Evolutionary conservation across 2,797 vertebrate species (phyloP), one percentile per base, ranked within the genome.

Genomic region (Sparus aurata): DNA sequence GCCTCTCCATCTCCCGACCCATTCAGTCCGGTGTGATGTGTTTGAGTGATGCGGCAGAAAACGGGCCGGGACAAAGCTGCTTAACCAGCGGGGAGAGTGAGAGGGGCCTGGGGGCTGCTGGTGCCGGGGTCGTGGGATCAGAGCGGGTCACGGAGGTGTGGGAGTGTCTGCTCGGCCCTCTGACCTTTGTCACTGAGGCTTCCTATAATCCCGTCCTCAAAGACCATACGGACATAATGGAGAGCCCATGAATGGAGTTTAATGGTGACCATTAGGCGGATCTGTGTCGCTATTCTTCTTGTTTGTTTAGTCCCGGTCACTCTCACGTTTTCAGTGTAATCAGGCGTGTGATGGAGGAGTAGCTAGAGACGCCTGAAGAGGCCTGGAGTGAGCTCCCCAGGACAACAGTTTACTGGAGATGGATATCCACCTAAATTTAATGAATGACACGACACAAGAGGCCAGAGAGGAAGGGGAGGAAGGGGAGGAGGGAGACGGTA

Each of bases 41-140:
- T 69, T 49, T 90, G 91, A 92, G 90, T 85, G 88, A 89, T 90
- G 86, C 70, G 5, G 84, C 87, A 90, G 85, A 91, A 91, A 90
- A 88, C 49, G 54, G 70, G 65, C 62, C n/a, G 1, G 83, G 90
- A 94, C 92, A 93, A 92, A 92, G 91, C 89, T 58, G 70, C 86
- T 93, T 91, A 91, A 92, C 88, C 82, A 86, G 88, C 34, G 20
- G 66, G 60, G 73, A 75, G 82, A 80, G 77, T 11, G 75, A 81
- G 83, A 53, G 68, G 85, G 79, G 68, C 76, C 74, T 47, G 49
- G 75, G 82, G 84, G 75, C 59, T 73, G 71, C 82, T 86, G 75
- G 69, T 78, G 82, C 87, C 73, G 69, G 81, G 94, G 94, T 95
- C 93, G 89, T 92, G 91, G 93, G 95, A 95, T 95, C 94, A 93